Evolutionary conservation across 1,140 invertebrate genomes (phyloP).

Genomic region (Drosophila sproati): DNA sequence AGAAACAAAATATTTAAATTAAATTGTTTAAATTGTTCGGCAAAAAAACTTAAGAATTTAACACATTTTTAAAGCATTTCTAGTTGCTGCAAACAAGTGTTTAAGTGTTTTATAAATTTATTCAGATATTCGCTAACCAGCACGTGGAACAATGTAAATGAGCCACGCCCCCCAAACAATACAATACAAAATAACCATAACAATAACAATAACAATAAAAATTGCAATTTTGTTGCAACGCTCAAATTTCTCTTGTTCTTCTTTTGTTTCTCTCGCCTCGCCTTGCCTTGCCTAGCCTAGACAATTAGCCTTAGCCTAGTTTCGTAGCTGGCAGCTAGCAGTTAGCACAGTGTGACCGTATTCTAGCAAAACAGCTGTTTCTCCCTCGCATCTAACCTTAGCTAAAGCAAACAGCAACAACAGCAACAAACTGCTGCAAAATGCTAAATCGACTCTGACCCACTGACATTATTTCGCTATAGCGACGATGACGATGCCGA

Average conservation of each 20-base stretch:
- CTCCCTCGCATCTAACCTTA: conserved; percentile 59
- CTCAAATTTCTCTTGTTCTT: background rate
- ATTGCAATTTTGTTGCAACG: conserved; percentile 8
- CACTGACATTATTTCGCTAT: conserved; percentile 74
- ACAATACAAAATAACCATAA: too few species aligned
- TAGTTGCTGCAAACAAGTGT: background rate
- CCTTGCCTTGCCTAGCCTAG: background rate
- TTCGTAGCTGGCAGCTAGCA: conserved; percentile 17
- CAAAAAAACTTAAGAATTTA: conserved; percentile 9
- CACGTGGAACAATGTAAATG: too few species aligned
- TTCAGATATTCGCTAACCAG: too few species aligned
- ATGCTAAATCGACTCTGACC: conserved; percentile 81
- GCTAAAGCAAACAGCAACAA: conserved; percentile 33
- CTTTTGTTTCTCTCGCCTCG: too few species aligned
- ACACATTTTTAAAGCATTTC: background rate
- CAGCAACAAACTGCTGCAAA: conserved; percentile 43
- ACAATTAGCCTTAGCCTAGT: conserved; percentile 62
- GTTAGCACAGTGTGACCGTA: conserved; percentile 41
- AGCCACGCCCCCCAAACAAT: background rate
- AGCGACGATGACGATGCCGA: conserved; percentile 24
- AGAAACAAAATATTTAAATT: conserved; percentile 11
- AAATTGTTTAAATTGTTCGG: conserved; percentile 28
- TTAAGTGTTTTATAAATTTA: too few species aligned
- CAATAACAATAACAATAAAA: background rate
- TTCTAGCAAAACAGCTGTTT: conserved; percentile 60